These are phyloP conservation scores for Menidia beryllina DNA, from an alignment of 2,113 vertebrate genomes.

Conservation along the genomic window DNA sequence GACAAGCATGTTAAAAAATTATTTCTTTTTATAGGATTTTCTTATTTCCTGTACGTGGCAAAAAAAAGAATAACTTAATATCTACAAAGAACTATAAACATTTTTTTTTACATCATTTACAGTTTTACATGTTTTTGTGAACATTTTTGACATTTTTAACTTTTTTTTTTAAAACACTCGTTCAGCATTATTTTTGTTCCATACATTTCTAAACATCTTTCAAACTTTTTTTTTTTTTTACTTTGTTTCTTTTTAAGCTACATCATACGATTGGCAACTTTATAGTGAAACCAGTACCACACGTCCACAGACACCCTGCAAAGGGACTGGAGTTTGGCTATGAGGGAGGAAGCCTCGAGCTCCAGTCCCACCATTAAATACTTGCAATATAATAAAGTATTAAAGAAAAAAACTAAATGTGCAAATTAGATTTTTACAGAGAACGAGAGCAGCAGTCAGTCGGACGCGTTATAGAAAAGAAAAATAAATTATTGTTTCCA, in stretches of 20 bases:
- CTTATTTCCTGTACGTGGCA: slow-evolving; percentile 68
- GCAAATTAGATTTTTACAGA: slow-evolving; percentile 57
- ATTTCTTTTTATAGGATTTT: slow-evolving; percentile 68
- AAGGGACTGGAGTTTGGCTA: no score
- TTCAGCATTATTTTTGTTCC: slow-evolving; percentile 43
- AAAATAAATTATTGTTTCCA: no score
- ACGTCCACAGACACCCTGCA: slow-evolving; percentile 36
- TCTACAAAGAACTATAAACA: slow-evolving; percentile 93
- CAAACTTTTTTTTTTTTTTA: slow-evolving; percentile 30
- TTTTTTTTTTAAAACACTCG: slow-evolving; percentile 42
- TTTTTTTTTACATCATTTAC: slow-evolving; percentile 85
- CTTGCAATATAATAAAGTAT: not conserved
- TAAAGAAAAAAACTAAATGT: slow-evolving; percentile 33
- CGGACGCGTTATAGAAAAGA: no score
- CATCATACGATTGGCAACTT: slow-evolving; percentile 66
- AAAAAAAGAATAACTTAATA: slow-evolving; percentile 92
- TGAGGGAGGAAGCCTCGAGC: not conserved
- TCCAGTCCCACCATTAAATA: slow-evolving; percentile 28
- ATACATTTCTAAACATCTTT: slow-evolving; percentile 48
- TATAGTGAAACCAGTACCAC: slow-evolving; percentile 23
- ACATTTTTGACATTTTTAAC: slow-evolving; percentile 63
- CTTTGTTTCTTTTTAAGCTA: slow-evolving; percentile 42
- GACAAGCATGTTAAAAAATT: slow-evolving; percentile 50
- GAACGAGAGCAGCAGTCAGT: slow-evolving; percentile 1
- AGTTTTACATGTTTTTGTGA: slow-evolving; percentile 86